Percentiles rank a stretch among this genome's conserved stretches.
Conservation (phyloP, 1,140 invertebrate genomes). For the Philopotamus ludificatus region DNA sequence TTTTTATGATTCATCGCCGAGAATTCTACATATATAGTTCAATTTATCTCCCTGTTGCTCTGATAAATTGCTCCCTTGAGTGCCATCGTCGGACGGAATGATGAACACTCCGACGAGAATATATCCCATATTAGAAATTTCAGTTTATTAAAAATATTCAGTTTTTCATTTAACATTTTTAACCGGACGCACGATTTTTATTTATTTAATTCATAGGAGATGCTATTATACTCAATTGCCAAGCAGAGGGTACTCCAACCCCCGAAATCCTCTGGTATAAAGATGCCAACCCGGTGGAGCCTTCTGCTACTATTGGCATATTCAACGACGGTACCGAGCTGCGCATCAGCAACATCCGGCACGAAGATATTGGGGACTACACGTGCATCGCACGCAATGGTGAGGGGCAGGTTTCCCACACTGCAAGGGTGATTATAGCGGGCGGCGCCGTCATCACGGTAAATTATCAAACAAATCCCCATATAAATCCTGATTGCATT, state of each 20-base stretch:
- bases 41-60: neutral
- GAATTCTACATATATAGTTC: constrained; percentile 10
- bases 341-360: constrained; percentile 84
- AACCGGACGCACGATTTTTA: too few relatives aligned
- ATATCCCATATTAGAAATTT: too few relatives aligned
- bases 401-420: constrained; percentile 91
- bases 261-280: constrained; percentile 92
- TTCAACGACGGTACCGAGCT: constrained; percentile 91
- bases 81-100: constrained; percentile 1
- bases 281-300: constrained; percentile 85
- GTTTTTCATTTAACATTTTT: too few relatives aligned
- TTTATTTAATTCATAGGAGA: constrained; percentile 65
- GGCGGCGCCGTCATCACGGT: constrained; percentile 79
- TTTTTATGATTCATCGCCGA: constrained; percentile 4
- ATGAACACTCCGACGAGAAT: neutral
- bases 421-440: constrained; percentile 91
- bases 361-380: constrained; percentile 93
- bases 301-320: constrained; percentile 79
- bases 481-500: neutral
- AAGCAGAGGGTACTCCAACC: constrained; percentile 88
- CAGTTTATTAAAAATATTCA: too few relatives aligned
- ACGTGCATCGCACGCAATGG: constrained; percentile 92
- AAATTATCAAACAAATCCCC: constrained; percentile 43
- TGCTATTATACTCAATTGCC: constrained; percentile 91
- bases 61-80: constrained; percentile 21